Conservation (phyloP, 2,113 vertebrate genomes). For the Eublepharis macularius region DNA sequence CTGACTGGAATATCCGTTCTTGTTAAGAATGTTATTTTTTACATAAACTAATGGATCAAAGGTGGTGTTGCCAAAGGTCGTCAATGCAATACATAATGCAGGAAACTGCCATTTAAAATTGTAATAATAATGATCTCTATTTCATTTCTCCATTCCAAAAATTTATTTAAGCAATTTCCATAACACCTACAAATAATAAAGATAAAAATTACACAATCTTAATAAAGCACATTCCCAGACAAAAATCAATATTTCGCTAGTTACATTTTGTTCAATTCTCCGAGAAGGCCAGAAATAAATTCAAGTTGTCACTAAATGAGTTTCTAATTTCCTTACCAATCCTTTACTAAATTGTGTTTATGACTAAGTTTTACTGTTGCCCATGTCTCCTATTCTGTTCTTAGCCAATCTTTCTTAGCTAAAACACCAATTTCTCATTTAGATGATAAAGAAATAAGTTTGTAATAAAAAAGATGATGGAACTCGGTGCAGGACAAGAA, state of each 20-base stretch:
- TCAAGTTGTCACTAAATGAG: conserved; percentile 21
- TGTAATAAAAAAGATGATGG: not conserved
- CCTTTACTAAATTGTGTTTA: not conserved
- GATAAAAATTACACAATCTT: not conserved
- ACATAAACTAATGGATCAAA: not conserved
- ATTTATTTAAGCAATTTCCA: too few relatives aligned
- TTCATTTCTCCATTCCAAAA: not conserved
- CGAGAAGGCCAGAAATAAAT: conserved; percentile 3
- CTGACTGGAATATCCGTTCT: too few relatives aligned
- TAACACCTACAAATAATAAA: not conserved
- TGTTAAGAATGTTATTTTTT: too few relatives aligned
- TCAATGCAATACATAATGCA: not conserved
- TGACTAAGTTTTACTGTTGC: not conserved
- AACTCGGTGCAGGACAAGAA: not conserved
- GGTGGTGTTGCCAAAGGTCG: not conserved
- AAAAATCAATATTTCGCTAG: not conserved
- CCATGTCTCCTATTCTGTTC: not conserved
- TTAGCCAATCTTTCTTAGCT: not conserved
- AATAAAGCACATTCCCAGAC: not conserved
- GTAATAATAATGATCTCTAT: not conserved
- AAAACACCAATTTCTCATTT: not conserved
- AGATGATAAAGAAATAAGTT: not conserved
- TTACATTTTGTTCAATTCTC: not conserved
- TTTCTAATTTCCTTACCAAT: not conserved
- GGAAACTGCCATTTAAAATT: too few relatives aligned